Conservation (phyloP, 2,888 invertebrate genomes). For the Junonia oenone region DNA sequence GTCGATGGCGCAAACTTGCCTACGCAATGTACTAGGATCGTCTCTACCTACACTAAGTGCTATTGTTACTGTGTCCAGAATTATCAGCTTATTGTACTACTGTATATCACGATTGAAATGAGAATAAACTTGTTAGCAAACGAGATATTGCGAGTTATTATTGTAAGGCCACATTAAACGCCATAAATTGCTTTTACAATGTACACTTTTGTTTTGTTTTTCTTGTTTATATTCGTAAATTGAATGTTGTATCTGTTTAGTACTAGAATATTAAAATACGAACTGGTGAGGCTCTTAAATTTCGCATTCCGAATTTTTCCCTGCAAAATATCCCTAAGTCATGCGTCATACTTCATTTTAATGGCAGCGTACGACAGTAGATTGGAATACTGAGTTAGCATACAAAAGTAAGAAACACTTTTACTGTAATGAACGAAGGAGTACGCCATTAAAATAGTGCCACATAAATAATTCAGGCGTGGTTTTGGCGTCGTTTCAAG, state of each 20-base stretch:
- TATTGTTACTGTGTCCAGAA: conserved; percentile 13
- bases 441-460: conserved; percentile 73
- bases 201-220: too few species aligned
- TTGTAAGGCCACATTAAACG: neutral
- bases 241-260: neutral
- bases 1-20: conserved; percentile 26
- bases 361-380: conserved; percentile 44
- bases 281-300: conserved; percentile 15
- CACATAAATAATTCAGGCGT: conserved; percentile 75
- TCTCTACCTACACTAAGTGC: conserved; percentile 18
- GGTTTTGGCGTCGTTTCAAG: conserved; percentile 77
- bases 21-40: conserved; percentile 24
- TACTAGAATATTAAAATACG: conserved; percentile 7
- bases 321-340: conserved; percentile 28
- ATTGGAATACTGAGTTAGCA: conserved; percentile 46
- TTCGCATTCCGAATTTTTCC: conserved; percentile 18
- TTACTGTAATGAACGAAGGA: conserved; percentile 68
- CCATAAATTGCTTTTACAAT: neutral
- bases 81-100: conserved; percentile 20
- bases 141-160: neutral
- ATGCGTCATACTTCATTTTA: conserved; percentile 35
- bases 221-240: neutral
- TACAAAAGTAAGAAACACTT: conserved; percentile 71
- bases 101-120: conserved; percentile 10
- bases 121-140: conserved; percentile 8